Percentiles rank a stretch among this genome's conserved stretches.
These are phyloP conservation scores for Solen grandis DNA, from an alignment of 1,140 invertebrate species.

Conservation along the genomic window DNA sequence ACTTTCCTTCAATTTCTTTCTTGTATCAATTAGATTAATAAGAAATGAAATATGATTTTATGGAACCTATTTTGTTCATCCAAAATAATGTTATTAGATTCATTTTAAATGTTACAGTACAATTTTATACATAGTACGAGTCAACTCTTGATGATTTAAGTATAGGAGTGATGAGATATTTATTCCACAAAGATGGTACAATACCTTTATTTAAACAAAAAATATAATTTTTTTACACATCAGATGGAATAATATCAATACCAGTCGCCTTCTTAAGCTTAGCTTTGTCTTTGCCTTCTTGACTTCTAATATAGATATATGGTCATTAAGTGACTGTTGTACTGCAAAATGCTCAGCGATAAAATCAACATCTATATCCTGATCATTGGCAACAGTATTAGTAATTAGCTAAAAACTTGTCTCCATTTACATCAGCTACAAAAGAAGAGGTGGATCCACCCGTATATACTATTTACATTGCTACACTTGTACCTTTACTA, in stretches of 20 bases:
- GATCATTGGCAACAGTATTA: neutral
- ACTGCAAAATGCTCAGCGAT: neutral
- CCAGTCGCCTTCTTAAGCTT: conserved; percentile 1
- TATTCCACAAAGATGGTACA: conserved; percentile 11
- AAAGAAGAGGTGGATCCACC: neutral
- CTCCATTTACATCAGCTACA: neutral
- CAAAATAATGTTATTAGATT: conserved; percentile 1
- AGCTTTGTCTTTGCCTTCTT: conserved; percentile 14
- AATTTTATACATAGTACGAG: conserved; percentile 26
- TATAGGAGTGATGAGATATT: conserved; percentile 18
- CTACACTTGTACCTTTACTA: neutral
- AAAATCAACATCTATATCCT: neutral
- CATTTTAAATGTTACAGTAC: conserved; percentile 32
- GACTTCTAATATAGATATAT: conserved; percentile 5
- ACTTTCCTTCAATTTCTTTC: conserved; percentile 12
- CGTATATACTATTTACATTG: neutral
- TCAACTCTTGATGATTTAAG: conserved; percentile 12
- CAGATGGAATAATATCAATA: conserved; percentile 7
- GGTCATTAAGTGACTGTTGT: neutral
- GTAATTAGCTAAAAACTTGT: neutral
- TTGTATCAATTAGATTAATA: conserved; percentile 30
- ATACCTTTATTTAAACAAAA: conserved; percentile 28
- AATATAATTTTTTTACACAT: conserved; percentile 28
- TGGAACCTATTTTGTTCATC: conserved; percentile 36
- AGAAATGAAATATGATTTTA: conserved; percentile 29